Percentiles rank a stretch among this genome's conserved stretches.
These are phyloP conservation scores for Hesperia comma DNA, from an alignment of 2,888 invertebrate genomes.

Conservation along the genomic window DNA sequence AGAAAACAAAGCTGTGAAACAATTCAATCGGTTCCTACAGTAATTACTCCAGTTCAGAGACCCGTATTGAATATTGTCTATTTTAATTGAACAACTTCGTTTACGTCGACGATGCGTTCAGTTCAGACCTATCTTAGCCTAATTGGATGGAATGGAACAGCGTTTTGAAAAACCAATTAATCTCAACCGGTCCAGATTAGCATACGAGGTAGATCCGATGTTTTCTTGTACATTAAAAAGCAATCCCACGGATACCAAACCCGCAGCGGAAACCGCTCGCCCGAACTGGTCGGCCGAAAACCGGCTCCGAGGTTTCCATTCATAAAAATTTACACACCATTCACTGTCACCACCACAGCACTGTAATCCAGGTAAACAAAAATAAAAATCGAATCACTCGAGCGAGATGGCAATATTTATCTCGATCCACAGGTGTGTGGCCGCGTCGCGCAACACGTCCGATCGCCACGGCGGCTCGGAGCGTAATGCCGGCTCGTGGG, in stretches of 20 bases:
- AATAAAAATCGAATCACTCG: constrained; percentile 37
- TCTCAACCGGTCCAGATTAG: constrained; percentile 11
- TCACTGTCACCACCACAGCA: constrained; percentile 55
- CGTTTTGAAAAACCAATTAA: constrained; percentile 15
- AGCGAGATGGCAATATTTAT: constrained; percentile 26
- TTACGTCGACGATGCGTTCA: background rate
- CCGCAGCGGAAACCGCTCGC: constrained; percentile 60
- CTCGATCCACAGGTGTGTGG: constrained; percentile 66
- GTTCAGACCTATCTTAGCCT: background rate
- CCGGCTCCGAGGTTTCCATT: constrained; percentile 50
- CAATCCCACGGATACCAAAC: constrained; percentile 60
- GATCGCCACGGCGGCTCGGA: constrained; percentile 52
- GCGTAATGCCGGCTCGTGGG: constrained; percentile 59
- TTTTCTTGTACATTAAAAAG: constrained; percentile 41
- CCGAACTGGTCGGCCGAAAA: constrained; percentile 55
- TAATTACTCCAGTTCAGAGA: constrained; percentile 16
- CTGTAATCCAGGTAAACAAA: constrained; percentile 61
- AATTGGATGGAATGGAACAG: constrained; percentile 16
- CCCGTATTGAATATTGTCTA: background rate
- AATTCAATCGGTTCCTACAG: constrained; percentile 19
- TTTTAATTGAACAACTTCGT: background rate
- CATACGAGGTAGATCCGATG: constrained; percentile 19
- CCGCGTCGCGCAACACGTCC: constrained; percentile 45
- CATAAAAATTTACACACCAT: constrained; percentile 55
- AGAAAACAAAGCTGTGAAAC: constrained; percentile 9